These are phyloP conservation scores for Beris morrisii DNA, from an alignment of 2,888 invertebrate genomes.

Conservation along the genomic window DNA sequence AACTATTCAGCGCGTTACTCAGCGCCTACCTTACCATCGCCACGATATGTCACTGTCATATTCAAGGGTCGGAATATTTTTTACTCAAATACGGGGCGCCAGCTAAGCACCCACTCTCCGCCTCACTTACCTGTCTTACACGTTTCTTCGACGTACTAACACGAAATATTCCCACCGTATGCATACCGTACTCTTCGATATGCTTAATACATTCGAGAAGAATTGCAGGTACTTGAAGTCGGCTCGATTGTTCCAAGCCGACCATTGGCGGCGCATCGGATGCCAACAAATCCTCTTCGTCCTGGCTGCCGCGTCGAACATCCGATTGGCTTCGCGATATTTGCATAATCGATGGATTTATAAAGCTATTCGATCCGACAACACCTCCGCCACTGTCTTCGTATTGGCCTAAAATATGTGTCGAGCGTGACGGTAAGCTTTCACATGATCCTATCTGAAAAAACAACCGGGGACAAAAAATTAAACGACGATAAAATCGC, in stretches of 20 bases:
- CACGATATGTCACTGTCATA: no score
- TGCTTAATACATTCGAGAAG: slow-evolving; percentile 80
- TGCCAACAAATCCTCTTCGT: slow-evolving; percentile 53
- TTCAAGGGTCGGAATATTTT: no score
- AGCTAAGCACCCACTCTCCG: no score
- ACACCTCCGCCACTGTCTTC: slow-evolving; percentile 15
- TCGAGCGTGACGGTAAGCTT: slow-evolving; percentile 60
- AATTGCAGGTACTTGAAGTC: slow-evolving; percentile 71
- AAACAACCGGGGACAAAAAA: slow-evolving; percentile 28
- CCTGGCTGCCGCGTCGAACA: slow-evolving; percentile 52
- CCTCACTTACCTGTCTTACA: slow-evolving; percentile 79
- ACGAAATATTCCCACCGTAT: slow-evolving; percentile 86
- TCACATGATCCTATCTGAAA: slow-evolving; percentile 78
- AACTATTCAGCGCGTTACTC: no score
- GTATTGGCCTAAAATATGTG: slow-evolving; percentile 32
- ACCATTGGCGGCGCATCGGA: slow-evolving; percentile 42
- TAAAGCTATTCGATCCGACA: slow-evolving; percentile 40
- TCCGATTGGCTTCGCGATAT: slow-evolving; percentile 60
- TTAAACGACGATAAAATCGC: neutral
- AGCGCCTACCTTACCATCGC: no score
- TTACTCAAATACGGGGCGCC: no score
- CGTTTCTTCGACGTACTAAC: slow-evolving; percentile 91
- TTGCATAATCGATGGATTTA: slow-evolving; percentile 59
- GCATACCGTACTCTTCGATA: slow-evolving; percentile 77
- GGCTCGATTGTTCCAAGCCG: slow-evolving; percentile 42